Evolutionary conservation across 2,888 invertebrate species (phyloP), one percentile per base, ranked within the genome.

Genomic region (Caenorhabditis macrosperma): DNA sequence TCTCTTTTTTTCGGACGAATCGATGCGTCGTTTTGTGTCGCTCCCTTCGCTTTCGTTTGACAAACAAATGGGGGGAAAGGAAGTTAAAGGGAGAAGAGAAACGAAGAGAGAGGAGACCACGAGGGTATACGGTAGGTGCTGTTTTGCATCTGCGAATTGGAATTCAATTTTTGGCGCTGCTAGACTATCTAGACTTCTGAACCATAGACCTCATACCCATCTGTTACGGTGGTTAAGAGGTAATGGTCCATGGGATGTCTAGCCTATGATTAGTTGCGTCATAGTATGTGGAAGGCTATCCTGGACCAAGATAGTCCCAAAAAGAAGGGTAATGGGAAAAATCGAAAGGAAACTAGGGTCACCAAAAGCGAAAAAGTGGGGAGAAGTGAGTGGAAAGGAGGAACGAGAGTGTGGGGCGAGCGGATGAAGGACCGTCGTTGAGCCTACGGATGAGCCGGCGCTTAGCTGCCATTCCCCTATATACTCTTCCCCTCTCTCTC

Each of bases 391-490:
- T 30, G 28, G n/a, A n/a, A n/a, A 30, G 46, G 33, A 48, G 46
- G 24, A 24, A 57, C 57, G 33, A 20, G 15, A 30, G 24, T 24
- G 35, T 17, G 44, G 35, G 35, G 9, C 6, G 38, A 38, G 38
- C 20, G 38, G 38, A 57, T n/a, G 59, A 28, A 66, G 67, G 66
- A 61, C 71, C 71, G 78, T n/a, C n/a, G n/a, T 71, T 78, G 78
- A 78, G 78, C 78, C 67, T 67, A 72, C 55, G 78, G 78, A 78
- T 78, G 78, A 78, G 78, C 78, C 48, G 67, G 78, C 63, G 78
- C 71, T 78, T 78, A 78, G 67, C 72, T 78, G 78, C 78, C 78
- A 72, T 78, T 72, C 60, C n/a, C 48, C 61, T 41, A 60, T 66
- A 71, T 55, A 63, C 68, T 69, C 55, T 41, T 28, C 17, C 46